These are phyloP conservation scores for Halictus ligatus DNA, from an alignment of 2,888 invertebrate species.

Conservation along the genomic window DNA sequence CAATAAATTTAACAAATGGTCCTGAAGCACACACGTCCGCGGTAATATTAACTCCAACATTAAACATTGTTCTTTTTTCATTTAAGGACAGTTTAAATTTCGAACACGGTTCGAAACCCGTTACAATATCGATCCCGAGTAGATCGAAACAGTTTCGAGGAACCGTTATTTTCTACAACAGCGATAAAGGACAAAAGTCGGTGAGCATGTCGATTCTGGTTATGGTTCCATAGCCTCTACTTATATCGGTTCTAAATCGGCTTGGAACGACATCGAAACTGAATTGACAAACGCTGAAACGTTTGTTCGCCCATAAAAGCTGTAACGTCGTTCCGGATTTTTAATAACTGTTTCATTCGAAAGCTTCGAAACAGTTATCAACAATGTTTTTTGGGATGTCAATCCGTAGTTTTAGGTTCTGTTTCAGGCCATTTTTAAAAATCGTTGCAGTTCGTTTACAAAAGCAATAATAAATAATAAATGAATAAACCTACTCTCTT, in stretches of 20 bases:
- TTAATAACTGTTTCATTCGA: background rate
- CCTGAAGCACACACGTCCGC: background rate
- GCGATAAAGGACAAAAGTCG: background rate
- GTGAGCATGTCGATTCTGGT: background rate
- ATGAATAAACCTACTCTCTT: too few relatives aligned
- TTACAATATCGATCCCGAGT: background rate
- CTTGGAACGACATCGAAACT: background rate
- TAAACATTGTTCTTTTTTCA: background rate
- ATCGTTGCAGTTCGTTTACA: background rate
- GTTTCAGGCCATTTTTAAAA: background rate
- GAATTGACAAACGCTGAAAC: background rate
- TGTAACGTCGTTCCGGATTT: background rate
- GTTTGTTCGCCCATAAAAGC: background rate
- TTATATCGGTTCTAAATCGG: conserved; percentile 2
- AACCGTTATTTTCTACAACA: background rate
- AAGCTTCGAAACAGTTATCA: background rate
- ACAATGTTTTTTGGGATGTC: background rate
- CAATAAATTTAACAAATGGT: background rate
- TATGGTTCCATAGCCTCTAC: background rate
- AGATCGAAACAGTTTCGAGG: background rate
- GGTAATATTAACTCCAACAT: background rate
- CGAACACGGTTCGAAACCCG: background rate
- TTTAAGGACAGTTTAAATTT: background rate
- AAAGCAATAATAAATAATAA: too few relatives aligned
- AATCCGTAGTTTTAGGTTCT: background rate